Conservation (phyloP, 2,113 vertebrate species). For the pig (Sus scrofa) region T2T-Sscrofa CM000828.6:68834001-68834500, state of each 20-base stretch:
- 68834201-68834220: rapidly evolving
- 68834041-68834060: background rate
- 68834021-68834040: background rate
- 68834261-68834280: rapidly evolving
- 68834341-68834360: background rate
- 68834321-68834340: too few relatives aligned
- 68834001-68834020: background rate
- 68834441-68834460: rapidly evolving
- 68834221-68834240: rapidly evolving
- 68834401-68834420: rapidly evolving
- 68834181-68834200: background rate
- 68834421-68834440: background rate
- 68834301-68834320: rapidly evolving
- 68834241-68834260: rapidly evolving
- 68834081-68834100: background rate
- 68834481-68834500: rapidly evolving
- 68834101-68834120: background rate
- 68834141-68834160: background rate
- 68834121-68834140: background rate
- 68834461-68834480: rapidly evolving
- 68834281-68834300: rapidly evolving
- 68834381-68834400: background rate
- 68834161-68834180: background rate
- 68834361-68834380: background rate
- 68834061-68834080: background rate